A percentile compares a stretch with the other conserved stretches of the same genome.
Conservation (phyloP, 2,888 invertebrate genomes). For the Hirudinaria manillensis region DNA sequence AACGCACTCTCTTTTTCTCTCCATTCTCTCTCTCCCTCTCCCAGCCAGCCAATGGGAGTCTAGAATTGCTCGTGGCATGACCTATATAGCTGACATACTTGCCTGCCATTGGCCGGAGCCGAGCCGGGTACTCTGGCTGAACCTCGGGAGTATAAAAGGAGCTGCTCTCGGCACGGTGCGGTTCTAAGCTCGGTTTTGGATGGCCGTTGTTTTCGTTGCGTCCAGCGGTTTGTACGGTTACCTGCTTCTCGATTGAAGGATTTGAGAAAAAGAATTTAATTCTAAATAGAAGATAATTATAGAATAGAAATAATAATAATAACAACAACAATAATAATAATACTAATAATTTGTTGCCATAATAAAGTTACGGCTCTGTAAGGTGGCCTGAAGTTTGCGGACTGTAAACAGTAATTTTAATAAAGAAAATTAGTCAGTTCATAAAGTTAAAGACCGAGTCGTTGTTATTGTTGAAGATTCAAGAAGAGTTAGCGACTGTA, state of each 20-base stretch:
- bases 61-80: neutral
- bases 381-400: no score
- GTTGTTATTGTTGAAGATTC: no score
- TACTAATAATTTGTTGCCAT: no score
- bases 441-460: no score
- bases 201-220: neutral
- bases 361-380: no score
- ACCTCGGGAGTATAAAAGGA: neutral
- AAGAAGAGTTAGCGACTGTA: no score
- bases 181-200: neutral
- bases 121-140: neutral
- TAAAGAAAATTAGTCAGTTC: no score
- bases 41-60: neutral
- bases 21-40: neutral
- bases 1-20: neutral
- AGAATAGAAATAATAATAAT: no score
- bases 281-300: no score
- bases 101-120: neutral
- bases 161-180: neutral
- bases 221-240: neutral
- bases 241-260: neutral
- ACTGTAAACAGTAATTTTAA: no score
- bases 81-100: slow-evolving; percentile 15
- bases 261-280: no score
- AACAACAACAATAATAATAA: no score